A percentile compares a stretch with the other conserved stretches of the same genome.
phyloP scores from a whole-genome alignment of 2,888 invertebrate genomes.

The Spodoptera exigua region DNA sequence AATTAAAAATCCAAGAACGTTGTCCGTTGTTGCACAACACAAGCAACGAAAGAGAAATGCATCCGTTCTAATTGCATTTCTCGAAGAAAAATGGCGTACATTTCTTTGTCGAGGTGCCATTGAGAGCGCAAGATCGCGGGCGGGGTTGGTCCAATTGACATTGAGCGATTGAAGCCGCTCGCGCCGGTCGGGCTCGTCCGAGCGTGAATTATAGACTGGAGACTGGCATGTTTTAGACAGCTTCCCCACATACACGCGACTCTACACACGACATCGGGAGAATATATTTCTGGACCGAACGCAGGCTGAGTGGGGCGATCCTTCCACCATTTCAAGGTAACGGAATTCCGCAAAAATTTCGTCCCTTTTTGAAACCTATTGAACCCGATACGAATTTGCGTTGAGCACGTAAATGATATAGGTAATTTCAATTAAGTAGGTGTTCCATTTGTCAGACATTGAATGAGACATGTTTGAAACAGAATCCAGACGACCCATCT shows the following conservation, averaged over 20 bases:
- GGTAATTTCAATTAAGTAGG: slow-evolving; percentile 76
- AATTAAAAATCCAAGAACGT: slow-evolving; percentile 69
- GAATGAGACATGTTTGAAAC: slow-evolving; percentile 78
- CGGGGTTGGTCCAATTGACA: slow-evolving; percentile 74
- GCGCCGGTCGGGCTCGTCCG: slow-evolving; percentile 67
- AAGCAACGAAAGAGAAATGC: slow-evolving; percentile 75
- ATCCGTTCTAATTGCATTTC: slow-evolving; percentile 82
- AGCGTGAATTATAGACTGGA: slow-evolving; percentile 75
- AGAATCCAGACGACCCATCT: slow-evolving; percentile 78
- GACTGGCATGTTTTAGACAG: slow-evolving; percentile 72
- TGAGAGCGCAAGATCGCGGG: slow-evolving; percentile 73
- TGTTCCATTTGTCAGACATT: slow-evolving; percentile 70
- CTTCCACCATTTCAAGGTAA: slow-evolving; percentile 22
- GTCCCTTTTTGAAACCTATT: slow-evolving; percentile 26
- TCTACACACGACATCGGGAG: slow-evolving; percentile 54
- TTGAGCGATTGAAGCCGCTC: slow-evolving; percentile 77
- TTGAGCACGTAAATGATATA: slow-evolving; percentile 34
- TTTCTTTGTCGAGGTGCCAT: slow-evolving; percentile 78
- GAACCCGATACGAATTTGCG: slow-evolving; percentile 24
- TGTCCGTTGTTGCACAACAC: slow-evolving; percentile 73
- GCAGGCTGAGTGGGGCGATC: slow-evolving; percentile 32
- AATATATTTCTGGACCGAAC: slow-evolving; percentile 55
- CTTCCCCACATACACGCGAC: slow-evolving; percentile 62
- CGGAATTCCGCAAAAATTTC: slow-evolving; percentile 26
- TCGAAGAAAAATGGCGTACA: slow-evolving; percentile 80